A percentile compares a stretch with the other conserved stretches of the same genome.
Evolutionary conservation across 2,797 vertebrate species (phyloP).

Genomic region (Capromys pilorides): DNA sequence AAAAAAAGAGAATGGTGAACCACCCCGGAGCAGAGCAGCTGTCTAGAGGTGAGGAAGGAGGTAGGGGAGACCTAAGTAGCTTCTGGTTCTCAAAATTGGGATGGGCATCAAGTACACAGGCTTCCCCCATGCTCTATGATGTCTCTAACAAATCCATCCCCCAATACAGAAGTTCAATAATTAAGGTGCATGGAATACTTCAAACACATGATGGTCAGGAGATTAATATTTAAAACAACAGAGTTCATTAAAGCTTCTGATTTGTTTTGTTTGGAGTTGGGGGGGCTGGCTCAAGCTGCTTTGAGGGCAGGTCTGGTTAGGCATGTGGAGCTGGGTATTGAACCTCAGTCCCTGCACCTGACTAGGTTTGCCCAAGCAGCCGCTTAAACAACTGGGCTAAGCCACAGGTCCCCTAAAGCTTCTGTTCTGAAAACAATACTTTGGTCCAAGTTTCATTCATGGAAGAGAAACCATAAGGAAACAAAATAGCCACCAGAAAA

Average conservation of each 20-base stretch:
- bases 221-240: neutral
- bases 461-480: slow-evolving; percentile 21
- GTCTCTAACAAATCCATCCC: slow-evolving; percentile 15
- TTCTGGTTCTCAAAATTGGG: neutral
- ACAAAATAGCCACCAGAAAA: slow-evolving; percentile 20
- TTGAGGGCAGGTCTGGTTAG: no score
- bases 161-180: slow-evolving; percentile 37
- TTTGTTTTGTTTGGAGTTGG: no score
- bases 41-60: neutral
- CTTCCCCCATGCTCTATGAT: neutral
- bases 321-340: no score
- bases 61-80: neutral
- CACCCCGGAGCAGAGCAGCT: neutral
- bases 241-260: neutral
- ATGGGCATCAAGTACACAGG: neutral
- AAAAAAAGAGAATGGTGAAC: neutral
- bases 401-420: neutral
- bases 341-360: no score
- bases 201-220: neutral
- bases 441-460: slow-evolving; percentile 9
- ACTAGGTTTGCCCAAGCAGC: no score
- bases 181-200: neutral
- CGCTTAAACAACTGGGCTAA: no score
- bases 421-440: slow-evolving; percentile 12
- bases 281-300: no score